Evolutionary conservation across 1,140 invertebrate genomes (phyloP), one percentile per base, ranked within the genome.

Genomic region (Zaprionus kolodkinae): DNA sequence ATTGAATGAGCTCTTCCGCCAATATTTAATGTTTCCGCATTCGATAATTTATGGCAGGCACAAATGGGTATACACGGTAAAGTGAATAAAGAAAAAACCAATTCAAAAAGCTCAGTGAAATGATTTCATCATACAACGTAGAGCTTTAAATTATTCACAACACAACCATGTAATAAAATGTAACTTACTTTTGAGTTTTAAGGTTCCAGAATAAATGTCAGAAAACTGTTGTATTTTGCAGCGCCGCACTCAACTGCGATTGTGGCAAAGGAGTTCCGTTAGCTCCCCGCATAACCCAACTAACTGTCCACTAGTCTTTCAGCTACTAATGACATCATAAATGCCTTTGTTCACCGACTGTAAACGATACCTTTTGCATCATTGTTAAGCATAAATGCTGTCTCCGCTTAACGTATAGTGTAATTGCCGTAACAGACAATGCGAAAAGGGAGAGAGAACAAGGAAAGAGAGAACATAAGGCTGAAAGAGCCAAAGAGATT

Each of bases 321-420:
- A 17, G 38, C 52, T 66, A 66, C 80, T 87, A 88, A 89, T 85
- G 85, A 88, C 61, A 57, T 72, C 72, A 81, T 78, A 88, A 88
- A 89, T 88, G 81, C 85, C 81, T 59, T 88, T 87, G 83, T 87
- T 80, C 63, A 56, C 66, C 54, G 60, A 48, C 69, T 72, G 83
- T 88, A 83, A 87, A 75, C 30, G 83, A 87, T 83, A 87, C 78
- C 78, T n/a, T 68, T 81, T 56, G 64, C 50, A 52, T 75, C 78
- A 74, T 88, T 88, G 80, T 87, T 61, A 52, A 54, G 57, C 79
- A 73, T 87, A 88, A 87, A 74, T 70, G 67, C 64, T 63, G 83
- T 79, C 81, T 74, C 83, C 81, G 66, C 59, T 70, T 74, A 74
- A 71, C 68, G 81, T 80, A 79, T 54, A 72, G 61, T 64, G 79